phyloP scores from a whole-genome alignment of 2,113 vertebrate genomes.

The Sceloporus tristichus region DNA sequence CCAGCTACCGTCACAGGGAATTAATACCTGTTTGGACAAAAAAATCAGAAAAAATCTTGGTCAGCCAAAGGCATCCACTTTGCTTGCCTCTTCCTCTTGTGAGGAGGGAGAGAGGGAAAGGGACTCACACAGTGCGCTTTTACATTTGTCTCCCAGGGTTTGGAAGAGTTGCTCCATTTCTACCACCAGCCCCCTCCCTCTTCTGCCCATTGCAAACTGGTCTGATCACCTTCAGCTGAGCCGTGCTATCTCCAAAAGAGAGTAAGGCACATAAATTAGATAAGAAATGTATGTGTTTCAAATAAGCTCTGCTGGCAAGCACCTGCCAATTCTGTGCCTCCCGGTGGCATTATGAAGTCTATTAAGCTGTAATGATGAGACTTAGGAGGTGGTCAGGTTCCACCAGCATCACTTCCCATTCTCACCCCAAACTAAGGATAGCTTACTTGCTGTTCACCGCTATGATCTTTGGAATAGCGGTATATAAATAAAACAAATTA shows the following conservation, averaged over 20 bases:
- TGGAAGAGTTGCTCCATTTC: no score
- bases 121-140: no score
- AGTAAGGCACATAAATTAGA: neutral
- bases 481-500: no score
- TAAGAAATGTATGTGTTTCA: neutral
- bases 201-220: neutral
- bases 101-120: neutral
- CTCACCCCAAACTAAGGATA: neutral
- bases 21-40: slow-evolving; percentile 85
- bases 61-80: no score
- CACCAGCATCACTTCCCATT: neutral
- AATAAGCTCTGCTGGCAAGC: neutral
- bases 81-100: fast-evolving
- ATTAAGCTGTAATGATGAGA: neutral
- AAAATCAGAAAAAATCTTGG: fast-evolving
- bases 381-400: neutral
- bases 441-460: no score
- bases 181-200: no score
- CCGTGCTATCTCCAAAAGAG: neutral
- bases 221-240: neutral
- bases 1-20: slow-evolving; percentile 65
- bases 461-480: no score
- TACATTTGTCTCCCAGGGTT: no score
- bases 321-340: fast-evolving
- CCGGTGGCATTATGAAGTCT: neutral